Percentiles rank a stretch among this genome's conserved stretches.
phyloP scores from a whole-genome alignment of 2,797 vertebrate genomes.

The Bovichtus variegatus region DNA sequence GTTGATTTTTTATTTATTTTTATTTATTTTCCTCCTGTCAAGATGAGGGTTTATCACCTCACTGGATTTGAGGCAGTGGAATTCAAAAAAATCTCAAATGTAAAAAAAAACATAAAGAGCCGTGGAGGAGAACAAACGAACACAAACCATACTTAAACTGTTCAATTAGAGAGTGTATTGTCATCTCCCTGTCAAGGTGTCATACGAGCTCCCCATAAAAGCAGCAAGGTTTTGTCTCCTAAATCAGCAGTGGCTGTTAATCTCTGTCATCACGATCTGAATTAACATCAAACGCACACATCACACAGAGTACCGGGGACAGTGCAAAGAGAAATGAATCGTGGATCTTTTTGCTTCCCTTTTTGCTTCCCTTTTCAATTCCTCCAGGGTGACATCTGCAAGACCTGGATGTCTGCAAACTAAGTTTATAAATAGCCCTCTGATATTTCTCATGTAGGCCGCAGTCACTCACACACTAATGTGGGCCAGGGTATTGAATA shows the following conservation, averaged over 20 bases:
- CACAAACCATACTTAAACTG: constrained; percentile 30
- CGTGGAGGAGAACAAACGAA: constrained; percentile 20
- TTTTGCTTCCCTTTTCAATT: constrained; percentile 13
- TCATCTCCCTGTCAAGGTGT: constrained; percentile 41
- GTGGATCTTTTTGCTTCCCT: constrained; percentile 15
- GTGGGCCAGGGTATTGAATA: constrained; percentile 81
- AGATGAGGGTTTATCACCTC: constrained; percentile 43
- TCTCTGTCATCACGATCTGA: constrained; percentile 30
- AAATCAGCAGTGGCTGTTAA: constrained; percentile 52
- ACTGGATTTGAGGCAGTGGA: constrained; percentile 10
- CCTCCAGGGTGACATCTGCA: constrained; percentile 33
- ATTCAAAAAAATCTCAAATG: constrained; percentile 16
- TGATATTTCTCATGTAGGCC: constrained; percentile 77
- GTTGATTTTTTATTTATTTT: constrained; percentile 12
- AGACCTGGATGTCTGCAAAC: constrained; percentile 50
- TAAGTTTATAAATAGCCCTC: constrained; percentile 75
- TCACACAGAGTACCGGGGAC: constrained; percentile 4
- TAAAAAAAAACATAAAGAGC: neutral
- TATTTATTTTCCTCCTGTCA: constrained; percentile 17
- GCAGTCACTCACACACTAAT: constrained; percentile 71
- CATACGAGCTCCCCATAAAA: constrained; percentile 3
- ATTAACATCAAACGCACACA: constrained; percentile 45
- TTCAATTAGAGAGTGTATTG: constrained; percentile 44
- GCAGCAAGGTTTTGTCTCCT: constrained; percentile 29
- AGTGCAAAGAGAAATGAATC: constrained; percentile 22